Evolutionary conservation across 2,888 invertebrate species (phyloP), one percentile per base, ranked within the genome.

Genomic region (Chrysotoxum bicinctum): DNA sequence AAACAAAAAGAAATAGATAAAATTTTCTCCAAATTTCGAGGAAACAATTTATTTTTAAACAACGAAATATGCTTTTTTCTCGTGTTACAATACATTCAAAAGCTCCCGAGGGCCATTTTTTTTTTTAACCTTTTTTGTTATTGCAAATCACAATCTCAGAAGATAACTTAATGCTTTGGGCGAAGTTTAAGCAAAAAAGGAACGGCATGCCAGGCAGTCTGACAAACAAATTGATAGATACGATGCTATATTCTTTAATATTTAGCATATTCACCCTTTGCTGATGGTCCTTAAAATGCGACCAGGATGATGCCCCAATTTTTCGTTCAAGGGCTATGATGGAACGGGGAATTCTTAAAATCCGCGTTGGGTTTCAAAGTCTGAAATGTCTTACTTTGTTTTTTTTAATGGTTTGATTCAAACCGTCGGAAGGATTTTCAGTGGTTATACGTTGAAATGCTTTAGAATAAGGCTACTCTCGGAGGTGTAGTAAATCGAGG

Each of bases 31-130:
- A 68, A 73, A 73, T 74, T 45, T 73, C 21, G 9, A 52, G 45
- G 62, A 82, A 83, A 83, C 68, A 83, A 83, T 83, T 83, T 77
- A 78, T 54, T 68, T 66, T 69, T 43, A 40, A 69, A 69, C 21
- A 82, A 68, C 52, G 68, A 68, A 68, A 62, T 68, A 82, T 68
- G 16, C 30, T 30, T 78, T 73, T 14, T 73, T 69, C 52, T 30
- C 30, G 35, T 52, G 43, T 58, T 68, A 48, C 37, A 43, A 45
- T 10, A 50, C 10, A 58, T 23, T 50, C 32, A 10, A 62, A 76
- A 16, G 35, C 10, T 37, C 68, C 68, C 48, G 7, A 32, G 26
- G 73, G 54, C 23, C 69, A 72, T 66, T 54, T 73, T 54, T 32
- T n/a, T 21, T 21, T 26, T 16, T 19, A 58, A 52, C 52, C 66